Conservation (phyloP, 2,797 vertebrate genomes). For the Denticeps clupeoides region DNA sequence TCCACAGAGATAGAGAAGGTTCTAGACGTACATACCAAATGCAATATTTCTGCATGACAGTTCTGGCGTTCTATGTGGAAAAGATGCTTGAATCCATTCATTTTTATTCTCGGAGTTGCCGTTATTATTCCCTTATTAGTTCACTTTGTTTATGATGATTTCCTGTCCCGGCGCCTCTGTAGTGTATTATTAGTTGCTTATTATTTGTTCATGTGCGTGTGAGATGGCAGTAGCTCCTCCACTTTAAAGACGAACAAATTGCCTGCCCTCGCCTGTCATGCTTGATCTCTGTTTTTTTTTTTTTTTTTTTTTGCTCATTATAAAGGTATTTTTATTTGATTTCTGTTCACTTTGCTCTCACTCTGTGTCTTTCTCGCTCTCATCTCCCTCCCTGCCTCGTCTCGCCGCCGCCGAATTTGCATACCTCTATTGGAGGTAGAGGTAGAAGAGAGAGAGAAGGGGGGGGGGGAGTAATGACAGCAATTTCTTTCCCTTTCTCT, state of each 20-base stretch:
- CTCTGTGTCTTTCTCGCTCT: not conserved
- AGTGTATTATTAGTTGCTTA: constrained; percentile 31
- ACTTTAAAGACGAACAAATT: constrained; percentile 74
- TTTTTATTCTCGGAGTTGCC: too few relatives aligned
- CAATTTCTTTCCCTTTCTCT: constrained; percentile 75
- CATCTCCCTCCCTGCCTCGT: constrained; percentile 13
- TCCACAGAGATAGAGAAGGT: too few relatives aligned
- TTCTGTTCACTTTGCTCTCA: constrained; percentile 38
- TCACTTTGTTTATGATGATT: too few relatives aligned
- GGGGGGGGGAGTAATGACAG: constrained; percentile 81
- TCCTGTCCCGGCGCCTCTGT: constrained; percentile 13
- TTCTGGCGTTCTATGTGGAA: too few relatives aligned
- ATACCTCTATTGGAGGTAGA: constrained; percentile 79
- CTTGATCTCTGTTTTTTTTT: constrained; percentile 75
- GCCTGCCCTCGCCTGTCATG: constrained; percentile 83
- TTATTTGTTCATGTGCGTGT: constrained; percentile 54
- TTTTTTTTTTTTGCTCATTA: constrained; percentile 84
- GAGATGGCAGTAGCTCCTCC: constrained; percentile 57
- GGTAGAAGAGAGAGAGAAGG: constrained; percentile 18
- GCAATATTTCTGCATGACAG: too few relatives aligned
- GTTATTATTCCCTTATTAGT: too few relatives aligned
- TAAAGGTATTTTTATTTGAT: constrained; percentile 71
- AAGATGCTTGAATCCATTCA: constrained; percentile 32
- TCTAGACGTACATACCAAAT: too few relatives aligned
- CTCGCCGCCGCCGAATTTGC: constrained; percentile 77